Evolutionary conservation across 2,113 vertebrate species (phyloP).

Genomic region (Calidris pugnax): DNA sequence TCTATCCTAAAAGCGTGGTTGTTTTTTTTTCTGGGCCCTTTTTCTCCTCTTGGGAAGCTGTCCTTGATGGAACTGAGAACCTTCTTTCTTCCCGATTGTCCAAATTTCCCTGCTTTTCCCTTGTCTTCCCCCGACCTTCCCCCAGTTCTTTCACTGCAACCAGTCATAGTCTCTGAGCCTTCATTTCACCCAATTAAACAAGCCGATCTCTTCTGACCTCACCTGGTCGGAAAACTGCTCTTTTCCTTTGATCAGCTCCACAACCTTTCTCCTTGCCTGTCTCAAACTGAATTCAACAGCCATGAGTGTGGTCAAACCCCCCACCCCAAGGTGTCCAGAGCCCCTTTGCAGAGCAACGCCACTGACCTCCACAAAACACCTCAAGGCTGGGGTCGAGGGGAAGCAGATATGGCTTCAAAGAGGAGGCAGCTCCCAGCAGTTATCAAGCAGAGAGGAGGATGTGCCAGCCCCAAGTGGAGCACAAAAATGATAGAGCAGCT

Average conservation of each 20-base stretch:
- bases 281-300: background rate
- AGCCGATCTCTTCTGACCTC: background rate
- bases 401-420: background rate
- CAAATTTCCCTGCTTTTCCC: background rate
- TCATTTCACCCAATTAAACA: background rate
- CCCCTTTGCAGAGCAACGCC: background rate
- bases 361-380: background rate
- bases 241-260: background rate
- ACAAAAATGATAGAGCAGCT: background rate
- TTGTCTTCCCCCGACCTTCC: background rate
- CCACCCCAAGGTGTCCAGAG: background rate
- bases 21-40: background rate
- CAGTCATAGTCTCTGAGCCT: background rate
- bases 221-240: background rate
- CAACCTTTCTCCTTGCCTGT: background rate
- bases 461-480: background rate
- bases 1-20: background rate
- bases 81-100: background rate
- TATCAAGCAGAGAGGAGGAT: background rate
- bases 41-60: background rate
- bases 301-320: background rate
- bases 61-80: background rate
- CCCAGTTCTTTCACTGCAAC: background rate
- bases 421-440: background rate
- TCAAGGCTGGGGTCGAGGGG: background rate